Evolutionary conservation across 1,140 invertebrate species (phyloP), one percentile per base, ranked within the genome.

Genomic region (Nixonia krombeini): DNA sequence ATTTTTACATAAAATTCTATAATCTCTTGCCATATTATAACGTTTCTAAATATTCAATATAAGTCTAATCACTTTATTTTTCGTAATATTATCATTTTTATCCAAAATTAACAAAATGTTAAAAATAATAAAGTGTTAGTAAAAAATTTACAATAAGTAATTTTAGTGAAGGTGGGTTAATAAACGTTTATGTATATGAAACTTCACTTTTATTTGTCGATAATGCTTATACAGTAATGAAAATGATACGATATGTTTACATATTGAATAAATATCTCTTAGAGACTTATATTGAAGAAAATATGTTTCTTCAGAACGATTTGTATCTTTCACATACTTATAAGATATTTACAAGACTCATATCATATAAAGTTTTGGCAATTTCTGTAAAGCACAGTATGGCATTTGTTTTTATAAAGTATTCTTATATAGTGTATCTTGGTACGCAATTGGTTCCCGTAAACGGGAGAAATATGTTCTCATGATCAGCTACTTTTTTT

Each of bases 241-340:
- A 57, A 62, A 47, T 45, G 42, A 59, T 58, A 49, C 42, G 52
- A 57, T 65, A 58, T 45, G 28, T 56, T 47, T 42, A 35, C 40
- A 50, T 52, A 31, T 16, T 40, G 49, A 70, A 70, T 70, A 62
- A 70, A 70, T 65, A 57, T 65, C 49, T 35, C 25, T 50, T n/a
- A n/a, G n/a, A 44, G 46, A 26, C 44, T 23, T 56, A 41, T 18
- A 45, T 42, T 42, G 49, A 55, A 51, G 47, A 66, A 66, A 66
- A 59, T 66, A 53, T 58, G 38, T 31, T 52, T 38, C 23, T 40
- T 41, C 38, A 42, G 25, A 46, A 40, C 35, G 41, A 44, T 29
- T 21, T 35, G 12, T 28, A 45, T 28, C 25, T 37, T 46, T 46
- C 38, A 17, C 52, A 28, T 35, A 46, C 4, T 46, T 40, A 28